phyloP scores from a whole-genome alignment of 2,888 invertebrate genomes.

The Andrena flavipes region DNA sequence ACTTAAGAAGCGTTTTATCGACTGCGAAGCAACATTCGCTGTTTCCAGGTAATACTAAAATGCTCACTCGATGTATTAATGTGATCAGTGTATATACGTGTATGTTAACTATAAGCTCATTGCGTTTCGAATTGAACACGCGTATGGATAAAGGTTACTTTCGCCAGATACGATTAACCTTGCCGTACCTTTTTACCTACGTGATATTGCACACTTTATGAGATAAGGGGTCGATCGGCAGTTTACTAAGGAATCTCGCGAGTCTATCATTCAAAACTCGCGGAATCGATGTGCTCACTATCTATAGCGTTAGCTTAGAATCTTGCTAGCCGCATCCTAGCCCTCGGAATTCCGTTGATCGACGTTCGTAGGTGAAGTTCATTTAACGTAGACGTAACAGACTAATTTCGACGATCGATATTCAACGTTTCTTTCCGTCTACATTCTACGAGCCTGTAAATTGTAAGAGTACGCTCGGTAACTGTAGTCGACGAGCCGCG shows the following conservation, averaged over 20 bases:
- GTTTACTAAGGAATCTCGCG: conserved; percentile 1
- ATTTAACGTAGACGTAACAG: conserved; percentile 19
- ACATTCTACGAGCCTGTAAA: conserved; percentile 1
- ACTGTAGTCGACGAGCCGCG: not conserved
- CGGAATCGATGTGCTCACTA: conserved; percentile 28
- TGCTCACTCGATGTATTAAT: conserved; percentile 58
- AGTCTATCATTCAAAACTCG: conserved; percentile 11
- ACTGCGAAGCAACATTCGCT: conserved; percentile 23
- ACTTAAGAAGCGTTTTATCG: conserved; percentile 1
- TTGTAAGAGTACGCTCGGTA: conserved; percentile 6
- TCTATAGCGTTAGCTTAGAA: conserved; percentile 17
- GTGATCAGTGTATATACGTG: conserved; percentile 60
- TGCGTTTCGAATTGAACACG: not conserved
- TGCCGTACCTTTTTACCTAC: conserved; percentile 40
- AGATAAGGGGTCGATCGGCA: not conserved
- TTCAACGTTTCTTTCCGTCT: conserved; percentile 6
- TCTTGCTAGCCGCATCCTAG: conserved; percentile 9
- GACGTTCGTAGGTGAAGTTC: conserved; percentile 23
- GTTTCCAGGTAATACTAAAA: conserved; percentile 35
- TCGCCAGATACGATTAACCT: conserved; percentile 1
- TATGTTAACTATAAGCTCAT: conserved; percentile 38
- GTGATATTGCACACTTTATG: conserved; percentile 4
- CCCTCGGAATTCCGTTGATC: conserved; percentile 7
- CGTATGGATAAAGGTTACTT: conserved; percentile 11
- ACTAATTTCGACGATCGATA: conserved; percentile 8